Evolutionary conservation across 1,140 invertebrate genomes (phyloP).

Genomic region (Bradysia coprophila): DNA sequence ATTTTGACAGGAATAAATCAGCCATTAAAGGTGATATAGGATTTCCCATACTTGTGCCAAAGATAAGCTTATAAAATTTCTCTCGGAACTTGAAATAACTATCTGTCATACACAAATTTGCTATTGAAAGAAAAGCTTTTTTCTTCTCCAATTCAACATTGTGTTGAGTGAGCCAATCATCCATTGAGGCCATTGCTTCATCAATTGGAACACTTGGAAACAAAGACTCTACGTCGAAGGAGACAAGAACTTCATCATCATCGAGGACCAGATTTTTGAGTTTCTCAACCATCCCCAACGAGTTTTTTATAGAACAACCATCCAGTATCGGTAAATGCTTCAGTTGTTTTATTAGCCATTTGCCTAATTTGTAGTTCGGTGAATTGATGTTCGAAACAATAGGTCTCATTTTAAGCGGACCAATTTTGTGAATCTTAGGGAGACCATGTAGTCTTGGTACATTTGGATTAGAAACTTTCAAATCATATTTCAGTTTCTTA

Average conservation of each 20-base stretch:
- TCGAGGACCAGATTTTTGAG: background rate
- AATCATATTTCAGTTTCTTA: too few relatives aligned
- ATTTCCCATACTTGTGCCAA: background rate
- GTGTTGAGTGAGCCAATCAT: background rate
- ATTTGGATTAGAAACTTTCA: constrained; percentile 1
- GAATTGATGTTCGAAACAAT: background rate
- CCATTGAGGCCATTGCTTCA: background rate
- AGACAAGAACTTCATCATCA: constrained; percentile 1
- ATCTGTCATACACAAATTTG: background rate
- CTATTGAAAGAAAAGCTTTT: background rate
- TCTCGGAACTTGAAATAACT: background rate
- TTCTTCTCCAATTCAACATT: background rate
- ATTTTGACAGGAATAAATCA: background rate
- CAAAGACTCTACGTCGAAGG: constrained; percentile 2
- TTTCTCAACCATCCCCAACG: background rate
- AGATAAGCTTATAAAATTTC: background rate
- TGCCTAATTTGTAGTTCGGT: background rate
- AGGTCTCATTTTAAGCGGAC: background rate
- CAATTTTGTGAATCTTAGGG: constrained; percentile 1
- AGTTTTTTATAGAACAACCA: constrained; percentile 1
- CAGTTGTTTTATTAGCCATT: background rate
- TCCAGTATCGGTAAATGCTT: background rate
- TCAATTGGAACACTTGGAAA: constrained; percentile 1
- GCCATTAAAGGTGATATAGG: background rate
- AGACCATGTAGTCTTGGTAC: background rate